These are phyloP conservation scores for Chrysochloris asiatica DNA, from an alignment of 2,113 vertebrate species.

Conservation along the genomic window DNA sequence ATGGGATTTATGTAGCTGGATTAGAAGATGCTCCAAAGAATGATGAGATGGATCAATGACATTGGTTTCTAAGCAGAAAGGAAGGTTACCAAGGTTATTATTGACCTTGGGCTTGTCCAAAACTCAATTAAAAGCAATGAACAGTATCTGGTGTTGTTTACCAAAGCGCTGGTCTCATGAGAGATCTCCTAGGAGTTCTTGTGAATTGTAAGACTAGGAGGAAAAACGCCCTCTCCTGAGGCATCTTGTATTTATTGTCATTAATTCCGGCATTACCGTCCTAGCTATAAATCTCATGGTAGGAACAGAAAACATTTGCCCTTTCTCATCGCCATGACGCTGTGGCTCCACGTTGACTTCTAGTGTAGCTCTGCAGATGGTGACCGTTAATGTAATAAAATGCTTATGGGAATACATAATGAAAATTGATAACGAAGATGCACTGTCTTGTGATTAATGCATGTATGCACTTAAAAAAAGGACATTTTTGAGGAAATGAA, in stretches of 20 bases:
- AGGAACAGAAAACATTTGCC: background rate
- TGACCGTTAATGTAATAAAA: slow-evolving; percentile 40
- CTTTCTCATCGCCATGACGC: background rate
- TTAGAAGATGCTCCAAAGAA: background rate
- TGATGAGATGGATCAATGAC: background rate
- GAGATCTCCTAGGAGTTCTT: slow-evolving; percentile 30
- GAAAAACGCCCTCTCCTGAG: background rate
- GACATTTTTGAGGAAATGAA: background rate
- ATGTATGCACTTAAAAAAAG: background rate
- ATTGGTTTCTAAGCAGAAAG: slow-evolving; percentile 23
- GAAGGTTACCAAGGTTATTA: slow-evolving; percentile 3
- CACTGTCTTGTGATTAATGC: background rate
- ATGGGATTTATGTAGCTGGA: background rate
- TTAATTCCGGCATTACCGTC: background rate
- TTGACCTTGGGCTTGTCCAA: slow-evolving; percentile 37
- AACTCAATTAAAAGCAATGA: slow-evolving; percentile 54
- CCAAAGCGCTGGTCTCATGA: slow-evolving; percentile 2
- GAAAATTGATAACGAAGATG: slow-evolving; percentile 3
- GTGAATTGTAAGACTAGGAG: background rate
- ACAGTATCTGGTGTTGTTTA: slow-evolving; percentile 50
- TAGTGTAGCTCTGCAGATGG: slow-evolving; percentile 13
- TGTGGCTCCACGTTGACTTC: background rate
- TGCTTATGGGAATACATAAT: background rate
- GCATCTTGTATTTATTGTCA: background rate
- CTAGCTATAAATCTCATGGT: background rate